These are phyloP conservation scores for Terebella lapidaria DNA, from an alignment of 2,888 invertebrate genomes.

Conservation along the genomic window DNA sequence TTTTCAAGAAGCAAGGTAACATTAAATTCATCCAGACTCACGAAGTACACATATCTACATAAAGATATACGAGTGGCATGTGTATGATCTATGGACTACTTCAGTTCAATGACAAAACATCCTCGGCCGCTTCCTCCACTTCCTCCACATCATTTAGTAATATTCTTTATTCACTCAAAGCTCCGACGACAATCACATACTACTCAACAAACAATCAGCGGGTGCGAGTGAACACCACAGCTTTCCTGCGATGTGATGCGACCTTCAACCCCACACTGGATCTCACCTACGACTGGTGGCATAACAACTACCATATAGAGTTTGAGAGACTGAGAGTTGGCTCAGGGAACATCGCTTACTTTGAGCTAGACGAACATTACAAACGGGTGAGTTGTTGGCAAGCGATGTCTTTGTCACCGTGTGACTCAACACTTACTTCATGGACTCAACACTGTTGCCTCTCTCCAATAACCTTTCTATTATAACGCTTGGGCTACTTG, in stretches of 20 bases:
- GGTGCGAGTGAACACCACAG: constrained; percentile 36
- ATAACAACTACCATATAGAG: constrained; percentile 34
- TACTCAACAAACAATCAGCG: constrained; percentile 4
- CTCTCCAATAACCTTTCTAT: too few species aligned
- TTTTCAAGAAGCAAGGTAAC: too few species aligned
- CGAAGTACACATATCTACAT: too few species aligned
- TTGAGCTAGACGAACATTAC: constrained; percentile 28
- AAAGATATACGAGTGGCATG: too few species aligned
- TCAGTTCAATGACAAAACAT: too few species aligned
- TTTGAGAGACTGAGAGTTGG: constrained; percentile 20
- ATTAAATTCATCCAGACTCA: too few species aligned
- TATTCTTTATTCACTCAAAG: not conserved
- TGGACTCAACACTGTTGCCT: too few species aligned
- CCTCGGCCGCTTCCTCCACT: constrained; percentile 29
- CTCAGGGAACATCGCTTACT: constrained; percentile 17
- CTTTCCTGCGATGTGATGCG: constrained; percentile 38
- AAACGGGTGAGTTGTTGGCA: constrained; percentile 26
- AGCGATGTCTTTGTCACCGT: not conserved
- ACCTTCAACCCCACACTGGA: constrained; percentile 33
- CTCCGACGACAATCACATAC: not conserved
- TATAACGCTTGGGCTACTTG: not conserved
- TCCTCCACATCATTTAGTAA: constrained; percentile 32
- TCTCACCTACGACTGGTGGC: constrained; percentile 38
- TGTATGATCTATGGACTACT: too few species aligned
- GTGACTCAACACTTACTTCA: too few species aligned